A percentile compares a stretch with the other conserved stretches of the same genome.
phyloP scores from a whole-genome alignment of 2,113 vertebrate genomes.

The Arenaria interpres region DNA sequence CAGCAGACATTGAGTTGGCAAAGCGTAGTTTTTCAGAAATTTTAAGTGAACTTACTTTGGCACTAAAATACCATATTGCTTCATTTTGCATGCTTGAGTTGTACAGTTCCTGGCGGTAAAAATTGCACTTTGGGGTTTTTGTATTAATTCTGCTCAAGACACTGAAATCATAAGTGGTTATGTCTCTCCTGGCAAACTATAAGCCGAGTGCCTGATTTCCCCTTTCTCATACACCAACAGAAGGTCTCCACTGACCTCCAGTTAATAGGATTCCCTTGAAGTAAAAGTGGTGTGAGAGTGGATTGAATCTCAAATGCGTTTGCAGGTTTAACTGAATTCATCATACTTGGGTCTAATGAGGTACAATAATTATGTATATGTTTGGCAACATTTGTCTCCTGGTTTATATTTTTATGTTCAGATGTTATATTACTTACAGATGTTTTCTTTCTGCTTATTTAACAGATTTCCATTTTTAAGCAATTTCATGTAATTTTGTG shows the following conservation, averaged over 20 bases:
- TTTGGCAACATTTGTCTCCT: conserved; percentile 9
- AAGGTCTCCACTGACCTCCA: background rate
- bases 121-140: background rate
- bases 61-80: conserved; percentile 38
- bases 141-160: background rate
- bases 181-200: conserved; percentile 11
- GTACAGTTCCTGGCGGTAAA: conserved; percentile 47
- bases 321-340: background rate
- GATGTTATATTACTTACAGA: conserved; percentile 34
- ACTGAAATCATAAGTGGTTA: conserved; percentile 10
- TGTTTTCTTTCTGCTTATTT: conserved; percentile 26
- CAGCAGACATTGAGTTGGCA: conserved; percentile 54
- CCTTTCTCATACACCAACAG: background rate
- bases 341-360: conserved; percentile 6
- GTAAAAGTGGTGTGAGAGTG: background rate
- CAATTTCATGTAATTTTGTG: conserved; percentile 6
- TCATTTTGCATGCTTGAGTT: conserved; percentile 54
- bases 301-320: background rate
- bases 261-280: background rate
- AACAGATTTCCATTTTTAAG: conserved; percentile 24
- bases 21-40: conserved; percentile 42
- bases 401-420: conserved; percentile 30
- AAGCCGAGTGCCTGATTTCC: background rate
- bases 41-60: conserved; percentile 59
- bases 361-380: conserved; percentile 4